Conservation (phyloP, 2,797 vertebrate species). For the Hephaestus fuliginosus region DNA sequence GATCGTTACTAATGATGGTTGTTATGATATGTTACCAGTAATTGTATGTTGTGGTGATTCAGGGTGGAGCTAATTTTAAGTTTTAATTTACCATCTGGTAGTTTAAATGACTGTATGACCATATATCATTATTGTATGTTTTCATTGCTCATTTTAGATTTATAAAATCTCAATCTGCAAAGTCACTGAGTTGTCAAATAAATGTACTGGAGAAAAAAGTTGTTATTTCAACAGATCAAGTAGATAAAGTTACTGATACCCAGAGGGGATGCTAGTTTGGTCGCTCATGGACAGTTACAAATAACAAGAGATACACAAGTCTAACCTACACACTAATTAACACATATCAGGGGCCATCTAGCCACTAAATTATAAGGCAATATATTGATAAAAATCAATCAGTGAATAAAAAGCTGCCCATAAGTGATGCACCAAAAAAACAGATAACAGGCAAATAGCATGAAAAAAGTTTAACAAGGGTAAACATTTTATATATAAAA, state of each 20-base stretch:
- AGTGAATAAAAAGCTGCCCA: not conserved
- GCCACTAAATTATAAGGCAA: constrained; percentile 1
- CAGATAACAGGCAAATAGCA: not conserved
- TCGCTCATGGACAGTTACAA: too few species aligned
- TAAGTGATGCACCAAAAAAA: not conserved
- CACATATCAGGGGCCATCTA: not conserved
- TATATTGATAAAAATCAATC: not conserved
- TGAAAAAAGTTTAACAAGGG: not conserved
- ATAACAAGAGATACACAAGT: too few species aligned
- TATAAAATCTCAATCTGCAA: not conserved
- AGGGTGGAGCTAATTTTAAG: not conserved
- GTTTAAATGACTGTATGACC: not conserved
- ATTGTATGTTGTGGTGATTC: not conserved
- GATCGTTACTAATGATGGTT: not conserved
- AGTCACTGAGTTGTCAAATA: not conserved
- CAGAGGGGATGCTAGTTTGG: too few species aligned
- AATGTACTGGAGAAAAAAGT: constrained; percentile 1
- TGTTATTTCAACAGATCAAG: not conserved
- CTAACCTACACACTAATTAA: not conserved
- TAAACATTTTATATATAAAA: not conserved
- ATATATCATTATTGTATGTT: not conserved
- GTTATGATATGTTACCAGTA: not conserved
- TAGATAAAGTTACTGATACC: not conserved
- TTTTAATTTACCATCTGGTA: not conserved
- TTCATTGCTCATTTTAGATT: not conserved